Evolutionary conservation across 1,140 invertebrate species (phyloP).

Genomic region (Oppia nitens): DNA sequence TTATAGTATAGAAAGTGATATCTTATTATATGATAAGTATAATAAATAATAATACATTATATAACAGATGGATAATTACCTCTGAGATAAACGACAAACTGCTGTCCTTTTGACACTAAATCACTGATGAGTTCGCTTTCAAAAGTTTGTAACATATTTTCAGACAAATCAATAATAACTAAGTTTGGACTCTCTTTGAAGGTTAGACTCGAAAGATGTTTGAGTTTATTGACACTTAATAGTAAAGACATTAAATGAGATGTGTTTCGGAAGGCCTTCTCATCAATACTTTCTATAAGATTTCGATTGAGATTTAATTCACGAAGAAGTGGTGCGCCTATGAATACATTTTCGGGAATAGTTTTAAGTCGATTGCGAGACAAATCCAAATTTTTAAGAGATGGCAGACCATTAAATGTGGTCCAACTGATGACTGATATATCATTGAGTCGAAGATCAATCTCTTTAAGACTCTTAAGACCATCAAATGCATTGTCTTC

Average conservation of each 20-base stretch:
- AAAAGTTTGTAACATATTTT: neutral
- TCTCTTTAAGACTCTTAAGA: neutral
- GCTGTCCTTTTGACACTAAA: neutral
- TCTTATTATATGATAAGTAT: too few species aligned
- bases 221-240: neutral
- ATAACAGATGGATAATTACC: too few species aligned
- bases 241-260: neutral
- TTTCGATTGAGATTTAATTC: neutral
- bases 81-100: neutral
- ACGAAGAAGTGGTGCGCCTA: neutral
- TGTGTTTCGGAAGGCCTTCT: neutral
- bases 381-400: neutral
- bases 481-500: neutral
- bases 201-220: neutral
- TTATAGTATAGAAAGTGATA: too few species aligned
- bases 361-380: neutral
- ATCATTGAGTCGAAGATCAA: neutral
- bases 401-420: neutral
- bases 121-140: neutral
- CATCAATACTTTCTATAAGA: neutral
- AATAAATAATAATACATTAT: too few species aligned
- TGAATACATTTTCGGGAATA: neutral
- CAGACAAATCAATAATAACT: neutral
- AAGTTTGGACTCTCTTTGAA: neutral
- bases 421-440: neutral